Evolutionary conservation across 2,113 vertebrate species (phyloP).

Genomic region (Arenaria interpres): DNA sequence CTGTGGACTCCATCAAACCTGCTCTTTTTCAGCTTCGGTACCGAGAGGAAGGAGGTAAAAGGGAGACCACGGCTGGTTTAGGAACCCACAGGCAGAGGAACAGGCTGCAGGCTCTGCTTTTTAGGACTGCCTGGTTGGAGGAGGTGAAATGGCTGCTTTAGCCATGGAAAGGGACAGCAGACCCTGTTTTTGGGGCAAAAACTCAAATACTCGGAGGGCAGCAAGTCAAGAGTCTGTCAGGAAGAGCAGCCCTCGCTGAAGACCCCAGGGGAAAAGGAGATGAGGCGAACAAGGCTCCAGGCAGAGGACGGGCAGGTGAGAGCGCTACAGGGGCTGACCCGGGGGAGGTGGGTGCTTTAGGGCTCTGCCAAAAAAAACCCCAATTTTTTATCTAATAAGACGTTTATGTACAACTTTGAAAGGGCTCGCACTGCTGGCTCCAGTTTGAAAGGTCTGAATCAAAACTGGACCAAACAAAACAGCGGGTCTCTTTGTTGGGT

Average conservation of each 20-base stretch:
- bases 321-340: not conserved
- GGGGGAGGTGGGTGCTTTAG: rapidly evolving
- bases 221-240: rapidly evolving
- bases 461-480: not conserved
- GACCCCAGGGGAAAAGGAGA: not conserved
- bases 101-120: not conserved
- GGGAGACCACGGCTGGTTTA: not conserved
- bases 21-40: not conserved
- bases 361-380: not conserved
- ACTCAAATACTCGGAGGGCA: not conserved
- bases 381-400: not conserved
- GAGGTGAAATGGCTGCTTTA: not conserved
- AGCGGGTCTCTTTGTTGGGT: rapidly evolving
- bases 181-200: rapidly evolving
- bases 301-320: not conserved
- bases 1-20: not conserved
- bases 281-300: not conserved
- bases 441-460: not conserved
- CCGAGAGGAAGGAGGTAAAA: not conserved
- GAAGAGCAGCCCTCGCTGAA: not conserved
- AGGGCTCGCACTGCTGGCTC: not conserved
- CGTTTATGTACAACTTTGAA: not conserved
- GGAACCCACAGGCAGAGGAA: not conserved
- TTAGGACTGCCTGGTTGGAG: not conserved
- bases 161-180: rapidly evolving